Base-by-base conservation (phyloP, 2,888 invertebrate genomes). In the Oegoconia quadripuncta region DNA sequence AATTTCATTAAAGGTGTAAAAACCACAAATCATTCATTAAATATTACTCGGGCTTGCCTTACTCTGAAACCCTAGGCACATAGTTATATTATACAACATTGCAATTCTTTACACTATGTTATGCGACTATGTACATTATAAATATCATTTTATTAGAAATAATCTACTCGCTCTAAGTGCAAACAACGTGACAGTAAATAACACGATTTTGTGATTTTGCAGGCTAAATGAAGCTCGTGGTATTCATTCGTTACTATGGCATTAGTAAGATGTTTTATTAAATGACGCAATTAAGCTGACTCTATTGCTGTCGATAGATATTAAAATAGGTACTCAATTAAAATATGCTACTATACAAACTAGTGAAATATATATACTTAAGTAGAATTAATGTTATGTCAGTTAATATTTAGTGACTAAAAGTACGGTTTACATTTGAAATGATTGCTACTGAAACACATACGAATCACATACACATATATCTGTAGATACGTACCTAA, bases 381-480 rank as follows among this genome's bases (percentile, higher is more conserved):
- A n/a, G n/a, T n/a, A n/a, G n/a, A n/a, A n/a, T 23, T 27, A 27
- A 27, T 5, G 14, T 12, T 27, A 27, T 11, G 25, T 22, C n/a
- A n/a, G n/a, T n/a, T n/a, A n/a, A n/a, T n/a, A 22, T 3, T 27
- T 3, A 6, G 27, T 27, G 27, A 3, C 27, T 27, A 27, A 27
- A 27, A 25, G 23, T 13, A 34, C 37, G 37, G 36, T 22, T 42
- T 44, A 41, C 15, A 18, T 32, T 37, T 12, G 41, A 32, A 39
- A 34, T 34, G 29, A 39, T 32, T 39, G 23, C 39, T 41, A 44
- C 15, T 37, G 26, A 41, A 34, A 46, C 38, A 37, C 22, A 40
- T 13, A 37, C 11, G 13, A 30, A 36, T 37, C 42, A 46, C 46
- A 46, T 37, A 48, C 45, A 48, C 39, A 42, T 31, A 37, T 32